Evolutionary conservation across 2,797 vertebrate species (phyloP).

Genomic region (Argentina silus): DNA sequence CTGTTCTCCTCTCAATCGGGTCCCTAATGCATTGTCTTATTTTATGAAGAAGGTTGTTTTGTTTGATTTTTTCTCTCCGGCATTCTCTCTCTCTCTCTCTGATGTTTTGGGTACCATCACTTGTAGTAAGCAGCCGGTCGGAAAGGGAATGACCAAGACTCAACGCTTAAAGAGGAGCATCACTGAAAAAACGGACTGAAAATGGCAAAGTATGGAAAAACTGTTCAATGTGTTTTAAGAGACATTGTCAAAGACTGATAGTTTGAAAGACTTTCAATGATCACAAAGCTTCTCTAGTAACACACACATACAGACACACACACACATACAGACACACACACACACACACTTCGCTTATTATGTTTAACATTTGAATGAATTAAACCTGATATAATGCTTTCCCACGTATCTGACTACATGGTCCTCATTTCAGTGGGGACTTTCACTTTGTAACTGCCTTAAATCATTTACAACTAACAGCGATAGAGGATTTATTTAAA

Average conservation of each 20-base stretch:
- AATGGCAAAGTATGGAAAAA: background rate
- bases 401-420: background rate
- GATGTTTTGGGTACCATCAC: background rate
- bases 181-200: background rate
- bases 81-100: background rate
- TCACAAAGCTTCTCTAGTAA: background rate
- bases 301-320: background rate
- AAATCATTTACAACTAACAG: background rate
- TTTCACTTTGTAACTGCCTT: conserved; percentile 19
- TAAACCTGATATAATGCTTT: background rate
- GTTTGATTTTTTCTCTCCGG: background rate
- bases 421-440: background rate
- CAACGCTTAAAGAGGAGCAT: background rate
- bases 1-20: conserved; percentile 22
- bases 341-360: background rate
- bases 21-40: conserved; percentile 30
- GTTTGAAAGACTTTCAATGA: conserved; percentile 4
- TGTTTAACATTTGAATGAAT: conserved; percentile 8
- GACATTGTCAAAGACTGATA: background rate
- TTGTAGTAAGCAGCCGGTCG: background rate
- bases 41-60: conserved; percentile 36
- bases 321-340: background rate
- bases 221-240: background rate
- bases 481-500: background rate
- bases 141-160: background rate